Percentiles rank a stretch among this genome's conserved stretches.
Evolutionary conservation across 2,113 vertebrate species (phyloP).

Genomic region (Muntiacus reevesi): DNA sequence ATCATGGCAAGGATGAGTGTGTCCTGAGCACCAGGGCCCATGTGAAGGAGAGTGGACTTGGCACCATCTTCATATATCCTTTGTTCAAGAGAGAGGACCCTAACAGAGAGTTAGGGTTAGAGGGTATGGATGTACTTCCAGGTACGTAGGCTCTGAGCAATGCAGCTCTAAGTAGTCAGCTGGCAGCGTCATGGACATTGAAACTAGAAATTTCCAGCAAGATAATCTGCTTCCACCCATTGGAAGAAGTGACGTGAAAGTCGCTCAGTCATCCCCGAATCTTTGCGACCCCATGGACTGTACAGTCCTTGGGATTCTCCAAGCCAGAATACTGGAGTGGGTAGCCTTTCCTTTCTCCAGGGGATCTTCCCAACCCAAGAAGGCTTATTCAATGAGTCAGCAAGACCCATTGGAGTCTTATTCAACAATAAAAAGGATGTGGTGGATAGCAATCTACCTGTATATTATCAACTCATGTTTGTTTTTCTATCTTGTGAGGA

Average conservation of each 20-base stretch:
- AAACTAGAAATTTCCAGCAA: background rate
- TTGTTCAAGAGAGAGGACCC: background rate
- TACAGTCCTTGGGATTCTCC: background rate
- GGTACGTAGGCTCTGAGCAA: background rate
- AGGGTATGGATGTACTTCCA: too few relatives aligned
- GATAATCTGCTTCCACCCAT: background rate
- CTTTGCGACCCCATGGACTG: background rate
- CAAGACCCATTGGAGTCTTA: background rate
- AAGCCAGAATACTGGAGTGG: background rate
- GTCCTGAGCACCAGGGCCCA: background rate
- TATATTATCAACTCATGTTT: background rate
- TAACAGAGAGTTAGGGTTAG: too few relatives aligned
- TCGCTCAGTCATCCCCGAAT: fast-evolving
- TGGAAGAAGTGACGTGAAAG: background rate
- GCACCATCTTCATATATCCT: background rate
- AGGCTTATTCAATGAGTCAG: background rate
- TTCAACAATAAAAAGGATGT: background rate
- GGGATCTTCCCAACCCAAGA: background rate
- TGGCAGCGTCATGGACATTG: background rate
- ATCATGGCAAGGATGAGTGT: background rate
- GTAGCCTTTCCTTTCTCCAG: background rate
- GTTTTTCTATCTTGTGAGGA: background rate
- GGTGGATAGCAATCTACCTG: background rate
- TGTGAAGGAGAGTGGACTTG: background rate
- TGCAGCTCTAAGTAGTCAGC: background rate